A percentile compares a stretch with the other conserved stretches of the same genome.
Evolutionary conservation across 2,797 vertebrate species (phyloP).

Genomic region (Eulemur albifrons): DNA sequence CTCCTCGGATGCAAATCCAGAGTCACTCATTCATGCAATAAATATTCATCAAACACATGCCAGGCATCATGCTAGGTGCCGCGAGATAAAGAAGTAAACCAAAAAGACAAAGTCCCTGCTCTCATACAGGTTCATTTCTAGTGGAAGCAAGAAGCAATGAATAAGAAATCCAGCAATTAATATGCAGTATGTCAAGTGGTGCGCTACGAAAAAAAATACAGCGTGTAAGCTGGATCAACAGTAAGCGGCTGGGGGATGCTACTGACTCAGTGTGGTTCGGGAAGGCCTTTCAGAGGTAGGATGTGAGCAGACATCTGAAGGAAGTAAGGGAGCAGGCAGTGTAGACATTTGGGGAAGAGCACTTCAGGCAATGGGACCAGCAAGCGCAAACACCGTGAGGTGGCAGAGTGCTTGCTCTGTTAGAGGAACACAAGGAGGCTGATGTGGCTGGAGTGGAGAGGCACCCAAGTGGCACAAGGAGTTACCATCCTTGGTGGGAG

Average conservation of each 20-base stretch:
- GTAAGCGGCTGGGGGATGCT: background rate
- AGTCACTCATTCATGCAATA: background rate
- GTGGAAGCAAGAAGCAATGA: background rate
- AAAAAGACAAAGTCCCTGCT: background rate
- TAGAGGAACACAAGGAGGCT: background rate
- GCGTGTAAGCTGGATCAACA: background rate
- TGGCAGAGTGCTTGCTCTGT: background rate
- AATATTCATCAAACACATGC: background rate
- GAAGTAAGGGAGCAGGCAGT: background rate
- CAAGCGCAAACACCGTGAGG: background rate
- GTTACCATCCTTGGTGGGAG: background rate
- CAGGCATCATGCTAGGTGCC: background rate
- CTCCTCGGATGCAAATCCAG: slow-evolving; percentile 5
- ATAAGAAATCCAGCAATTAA: background rate
- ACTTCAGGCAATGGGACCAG: background rate
- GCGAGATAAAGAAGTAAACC: background rate
- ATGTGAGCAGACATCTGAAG: background rate
- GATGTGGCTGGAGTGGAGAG: background rate
- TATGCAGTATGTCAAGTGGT: background rate
- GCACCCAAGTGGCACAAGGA: no score
- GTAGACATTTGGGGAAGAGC: background rate
- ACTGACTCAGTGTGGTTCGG: background rate
- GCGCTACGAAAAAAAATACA: background rate
- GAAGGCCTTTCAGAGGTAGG: background rate
- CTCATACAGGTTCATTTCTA: background rate